phyloP scores from a whole-genome alignment of 2,113 vertebrate genomes.

The Arothron firmamentum region DNA sequence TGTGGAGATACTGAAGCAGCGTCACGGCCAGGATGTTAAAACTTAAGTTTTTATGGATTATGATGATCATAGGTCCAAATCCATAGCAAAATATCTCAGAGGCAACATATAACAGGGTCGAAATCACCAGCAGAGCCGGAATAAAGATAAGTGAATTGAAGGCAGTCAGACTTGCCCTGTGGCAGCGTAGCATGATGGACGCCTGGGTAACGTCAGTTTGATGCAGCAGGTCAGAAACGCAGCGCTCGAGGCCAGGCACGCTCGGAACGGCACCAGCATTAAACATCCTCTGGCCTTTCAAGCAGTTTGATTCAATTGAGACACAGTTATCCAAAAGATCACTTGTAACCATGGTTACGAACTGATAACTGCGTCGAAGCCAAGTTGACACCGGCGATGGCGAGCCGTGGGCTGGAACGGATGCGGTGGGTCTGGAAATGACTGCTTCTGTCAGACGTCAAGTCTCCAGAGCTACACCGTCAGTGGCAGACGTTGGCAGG shows the following conservation, averaged over 20 bases:
- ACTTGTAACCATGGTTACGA: slow-evolving; percentile 16
- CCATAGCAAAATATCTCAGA: too few relatives aligned
- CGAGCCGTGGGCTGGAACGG: neutral
- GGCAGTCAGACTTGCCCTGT: neutral
- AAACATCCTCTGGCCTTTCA: neutral
- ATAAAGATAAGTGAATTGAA: too few relatives aligned
- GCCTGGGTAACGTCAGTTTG: slow-evolving; percentile 43
- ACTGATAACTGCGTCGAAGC: neutral
- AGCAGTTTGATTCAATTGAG: slow-evolving; percentile 18
- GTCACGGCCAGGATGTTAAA: too few relatives aligned
- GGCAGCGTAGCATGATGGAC: neutral
- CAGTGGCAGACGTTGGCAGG: neutral
- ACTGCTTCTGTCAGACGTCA: neutral
- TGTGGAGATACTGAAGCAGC: too few relatives aligned
- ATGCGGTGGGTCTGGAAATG: neutral
- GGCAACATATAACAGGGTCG: too few relatives aligned
- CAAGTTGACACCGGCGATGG: neutral
- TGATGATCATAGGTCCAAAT: too few relatives aligned
- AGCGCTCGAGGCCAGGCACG: slow-evolving; percentile 29
- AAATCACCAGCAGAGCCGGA: too few relatives aligned
- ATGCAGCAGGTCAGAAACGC: slow-evolving; percentile 37
- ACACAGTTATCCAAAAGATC: neutral
- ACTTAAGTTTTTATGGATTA: too few relatives aligned
- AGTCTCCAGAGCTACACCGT: neutral
- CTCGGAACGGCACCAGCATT: neutral